Conservation (phyloP, 2,797 vertebrate species). For the Miichthys miiuy region DNA sequence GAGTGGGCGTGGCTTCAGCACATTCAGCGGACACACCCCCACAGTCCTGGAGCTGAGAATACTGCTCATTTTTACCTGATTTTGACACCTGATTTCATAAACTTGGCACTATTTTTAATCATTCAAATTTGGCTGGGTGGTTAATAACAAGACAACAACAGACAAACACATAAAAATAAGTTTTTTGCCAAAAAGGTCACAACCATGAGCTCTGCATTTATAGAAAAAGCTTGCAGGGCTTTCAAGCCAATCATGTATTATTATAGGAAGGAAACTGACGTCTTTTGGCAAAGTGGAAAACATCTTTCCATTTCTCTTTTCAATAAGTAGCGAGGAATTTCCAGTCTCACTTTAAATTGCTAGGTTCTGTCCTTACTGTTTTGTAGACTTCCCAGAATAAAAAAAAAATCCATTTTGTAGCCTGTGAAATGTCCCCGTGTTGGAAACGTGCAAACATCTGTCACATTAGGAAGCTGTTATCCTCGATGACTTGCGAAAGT, state of each 20-base stretch:
- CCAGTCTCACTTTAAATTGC: conserved; percentile 33
- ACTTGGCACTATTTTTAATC: too few relatives aligned
- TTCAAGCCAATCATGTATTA: conserved; percentile 8
- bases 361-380: conserved; percentile 8
- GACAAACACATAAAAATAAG: not conserved
- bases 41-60: too few relatives aligned
- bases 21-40: too few relatives aligned
- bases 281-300: conserved; percentile 25
- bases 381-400: conserved; percentile 30
- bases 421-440: conserved; percentile 51
- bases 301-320: conserved; percentile 2
- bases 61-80: too few relatives aligned
- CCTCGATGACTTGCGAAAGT: conserved; percentile 52
- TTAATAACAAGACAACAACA: too few relatives aligned
- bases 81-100: too few relatives aligned
- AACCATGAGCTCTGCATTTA: conserved; percentile 2
- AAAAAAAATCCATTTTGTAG: conserved; percentile 42
- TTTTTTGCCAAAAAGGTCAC: not conserved
- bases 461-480: conserved; percentile 57
- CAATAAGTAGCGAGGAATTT: not conserved
- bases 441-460: conserved; percentile 51
- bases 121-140: too few relatives aligned
- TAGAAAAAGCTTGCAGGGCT: not conserved
- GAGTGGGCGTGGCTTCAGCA: too few relatives aligned
- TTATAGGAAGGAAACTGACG: conserved; percentile 10